Conservation (phyloP, 2,113 vertebrate species). For the Tretioscincus oriximinensis region DNA sequence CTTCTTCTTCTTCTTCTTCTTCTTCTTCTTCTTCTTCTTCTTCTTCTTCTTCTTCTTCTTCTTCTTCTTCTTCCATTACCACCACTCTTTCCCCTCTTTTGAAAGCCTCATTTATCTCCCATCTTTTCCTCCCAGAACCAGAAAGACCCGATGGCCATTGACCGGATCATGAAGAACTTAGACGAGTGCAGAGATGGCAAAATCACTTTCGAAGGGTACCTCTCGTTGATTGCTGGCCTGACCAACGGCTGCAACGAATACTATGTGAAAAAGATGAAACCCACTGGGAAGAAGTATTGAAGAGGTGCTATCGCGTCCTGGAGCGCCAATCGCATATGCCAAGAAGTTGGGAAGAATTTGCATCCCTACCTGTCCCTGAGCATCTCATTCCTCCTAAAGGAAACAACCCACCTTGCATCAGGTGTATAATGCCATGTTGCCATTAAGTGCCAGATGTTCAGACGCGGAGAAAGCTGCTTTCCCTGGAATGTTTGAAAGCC, state of each 20-base stretch:
- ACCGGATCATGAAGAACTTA: constrained; percentile 75
- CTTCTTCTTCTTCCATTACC: too few relatives aligned
- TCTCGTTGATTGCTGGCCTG: constrained; percentile 72
- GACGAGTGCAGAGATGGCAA: constrained; percentile 73
- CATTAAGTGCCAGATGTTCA: not conserved
- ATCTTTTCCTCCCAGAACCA: constrained; percentile 59
- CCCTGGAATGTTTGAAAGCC: not conserved
- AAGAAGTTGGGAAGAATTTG: not conserved
- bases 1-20: too few relatives aligned
- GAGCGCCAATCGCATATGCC: not conserved
- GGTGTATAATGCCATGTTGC: constrained; percentile 6
- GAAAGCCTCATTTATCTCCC: not conserved
- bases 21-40: too few relatives aligned
- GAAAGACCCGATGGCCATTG: constrained; percentile 71
- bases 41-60: too few relatives aligned
- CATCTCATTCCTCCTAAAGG: not conserved
- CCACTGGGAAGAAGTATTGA: constrained; percentile 60
- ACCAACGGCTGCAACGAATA: constrained; percentile 79
- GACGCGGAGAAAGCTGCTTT: not conserved
- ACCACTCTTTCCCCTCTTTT: not conserved
- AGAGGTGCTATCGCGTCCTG: too few relatives aligned
- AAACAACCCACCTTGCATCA: not conserved
- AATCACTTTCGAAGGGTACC: constrained; percentile 73
- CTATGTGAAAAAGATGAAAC: constrained; percentile 75
- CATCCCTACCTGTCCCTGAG: not conserved